Evolutionary conservation across 2,113 vertebrate genomes (phyloP), one percentile per base, ranked within the genome.

Genomic region (Amphilophus citrinellus): DNA sequence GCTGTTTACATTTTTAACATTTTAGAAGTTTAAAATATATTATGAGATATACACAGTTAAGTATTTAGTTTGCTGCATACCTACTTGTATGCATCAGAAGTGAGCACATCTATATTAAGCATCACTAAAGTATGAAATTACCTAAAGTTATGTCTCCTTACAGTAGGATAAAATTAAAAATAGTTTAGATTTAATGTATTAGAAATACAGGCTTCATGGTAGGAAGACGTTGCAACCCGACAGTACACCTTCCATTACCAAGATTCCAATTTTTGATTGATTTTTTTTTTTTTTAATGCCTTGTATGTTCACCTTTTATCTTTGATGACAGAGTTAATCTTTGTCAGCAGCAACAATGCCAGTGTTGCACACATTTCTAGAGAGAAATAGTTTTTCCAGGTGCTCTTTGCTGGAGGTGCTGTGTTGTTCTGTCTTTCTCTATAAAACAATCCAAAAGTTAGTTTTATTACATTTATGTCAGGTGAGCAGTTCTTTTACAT

Each of bases 211-310:
- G 10, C 27, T 50, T 47, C 66, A 73, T 5, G 18, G 24, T 50
- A 30, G 9, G 42, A 71, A 71, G 17, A 47, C 27, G 5, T 39
- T 68, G 44, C 65, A 68, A 68, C 39, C 39, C 27, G 14, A 15
- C 8, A 47, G 0, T 0, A 10, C 9, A 44, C 42, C 2, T 47
- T 15, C 24, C 44, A 9, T 27, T 27, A 68, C 15, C 65, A 50
- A 68, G 3, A 68, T 10, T 68, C 42, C 50, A 71, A 71, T 50
- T 7, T 20, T 71, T 68, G 42, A 66, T 50, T 27, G 27, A 27
- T 47, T 50, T 3, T 71, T 44, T 14, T 14, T 24, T 24, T 24
- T 68, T 71, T 71, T 11, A 50, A 71, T 53, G 3, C 17, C 6
- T 71, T 7, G 3, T 50, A 50, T 50, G 65, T 27, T 15, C 24